phyloP scores from a whole-genome alignment of 2,797 vertebrate species.

The Bradypodion ventrale region DNA sequence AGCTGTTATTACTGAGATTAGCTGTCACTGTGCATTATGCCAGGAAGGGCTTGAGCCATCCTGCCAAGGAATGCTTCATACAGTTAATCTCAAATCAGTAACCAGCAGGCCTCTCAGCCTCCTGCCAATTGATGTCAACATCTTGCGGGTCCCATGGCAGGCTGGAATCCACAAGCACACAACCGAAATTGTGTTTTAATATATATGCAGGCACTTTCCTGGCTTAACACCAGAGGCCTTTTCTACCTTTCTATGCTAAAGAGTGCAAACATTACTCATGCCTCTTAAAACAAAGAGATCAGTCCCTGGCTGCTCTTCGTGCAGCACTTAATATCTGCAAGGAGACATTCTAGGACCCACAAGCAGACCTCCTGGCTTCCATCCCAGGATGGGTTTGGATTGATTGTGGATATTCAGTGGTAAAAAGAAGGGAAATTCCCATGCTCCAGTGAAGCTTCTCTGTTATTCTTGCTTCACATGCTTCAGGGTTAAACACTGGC shows the following conservation, averaged over 20 bases:
- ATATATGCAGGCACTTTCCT: slow-evolving; percentile 6
- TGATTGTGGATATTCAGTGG: background rate
- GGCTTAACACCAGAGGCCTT: slow-evolving; percentile 18
- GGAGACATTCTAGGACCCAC: too few species aligned
- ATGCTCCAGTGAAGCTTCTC: background rate
- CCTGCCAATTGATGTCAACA: background rate
- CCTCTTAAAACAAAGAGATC: background rate
- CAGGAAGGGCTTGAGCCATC: background rate
- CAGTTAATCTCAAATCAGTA: background rate
- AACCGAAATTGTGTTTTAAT: background rate
- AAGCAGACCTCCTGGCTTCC: background rate
- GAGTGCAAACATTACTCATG: background rate
- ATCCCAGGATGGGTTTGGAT: background rate
- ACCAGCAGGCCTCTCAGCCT: background rate
- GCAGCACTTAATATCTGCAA: background rate
- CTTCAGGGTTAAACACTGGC: background rate
- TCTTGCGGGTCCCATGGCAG: background rate
- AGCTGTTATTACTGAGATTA: background rate
- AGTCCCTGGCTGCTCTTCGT: background rate
- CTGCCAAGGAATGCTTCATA: background rate
- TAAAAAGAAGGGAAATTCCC: background rate
- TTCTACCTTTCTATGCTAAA: background rate
- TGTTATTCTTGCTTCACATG: background rate
- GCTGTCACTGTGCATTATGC: background rate
- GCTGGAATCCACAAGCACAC: fast-evolving